Base-by-base conservation (phyloP, 1,140 invertebrate genomes). In the Heterodera schachtii region DNA sequence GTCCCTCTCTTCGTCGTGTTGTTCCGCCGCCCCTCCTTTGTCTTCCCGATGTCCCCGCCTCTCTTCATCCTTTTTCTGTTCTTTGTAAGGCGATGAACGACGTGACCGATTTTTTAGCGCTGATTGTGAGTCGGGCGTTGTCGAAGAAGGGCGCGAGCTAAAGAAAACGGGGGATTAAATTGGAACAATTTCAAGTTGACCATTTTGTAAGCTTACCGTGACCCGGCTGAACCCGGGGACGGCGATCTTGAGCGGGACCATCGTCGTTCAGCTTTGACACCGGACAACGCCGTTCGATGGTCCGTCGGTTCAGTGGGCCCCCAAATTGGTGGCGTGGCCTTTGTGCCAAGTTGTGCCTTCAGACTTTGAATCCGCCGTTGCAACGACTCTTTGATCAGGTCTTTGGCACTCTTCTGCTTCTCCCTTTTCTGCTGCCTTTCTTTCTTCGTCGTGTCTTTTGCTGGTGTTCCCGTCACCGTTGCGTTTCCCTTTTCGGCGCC, bases 361-460 rank as follows among this genome's bases (percentile, higher is more conserved):
- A 71, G 19, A 71, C 69, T 71, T 71, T 41, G 31, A 31, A 71
- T 71, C 31, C 69, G 69, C 21, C 69, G 69, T 43, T 71, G 69
- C 44, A 71, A 19, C 57, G 57, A 60, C 57, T 60, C 57, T 60
- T 60, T 11, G 8, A 71, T 71, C 31, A 71, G n/a, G 9, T 41
- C 69, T 31, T 71, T 71, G 31, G 31, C 69, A 31, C 44, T 46
- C 69, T 71, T 71, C 69, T 71, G 69, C 21, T 41, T 71, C 69
- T 71, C 57, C 5, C 69, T 7, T 19, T 71, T 41, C 21, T 43
- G 44, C 44, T 46, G 31, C 41, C 41, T 71, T 2, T 43, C 21
- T 7, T 49, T 4, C 47, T 4, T 9, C 9, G 47, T 9, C 9
- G 69, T 9, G 6, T 7, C 41, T 71, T 46, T 41, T 69, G 66